A percentile compares a stretch with the other conserved stretches of the same genome.
These are phyloP conservation scores for Melanostoma scalare DNA, from an alignment of 2,888 invertebrate species.

Conservation along the genomic window DNA sequence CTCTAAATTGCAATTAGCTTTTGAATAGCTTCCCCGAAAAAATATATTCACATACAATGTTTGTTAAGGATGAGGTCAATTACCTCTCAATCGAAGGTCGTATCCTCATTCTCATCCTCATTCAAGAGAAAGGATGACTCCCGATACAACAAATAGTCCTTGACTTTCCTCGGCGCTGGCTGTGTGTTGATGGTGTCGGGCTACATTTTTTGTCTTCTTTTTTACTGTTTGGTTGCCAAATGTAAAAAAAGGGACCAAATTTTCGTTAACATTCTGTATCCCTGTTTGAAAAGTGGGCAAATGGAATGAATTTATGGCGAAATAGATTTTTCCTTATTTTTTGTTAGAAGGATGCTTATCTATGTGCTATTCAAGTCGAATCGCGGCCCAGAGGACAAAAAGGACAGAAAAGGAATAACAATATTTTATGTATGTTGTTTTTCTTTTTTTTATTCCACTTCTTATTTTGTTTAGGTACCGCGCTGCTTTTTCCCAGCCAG, in stretches of 20 bases:
- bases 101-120: constrained; percentile 16
- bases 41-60: constrained; percentile 34
- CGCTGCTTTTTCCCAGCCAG: neutral
- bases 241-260: constrained; percentile 28
- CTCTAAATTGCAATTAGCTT: constrained; percentile 57
- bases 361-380: constrained; percentile 18
- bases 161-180: constrained; percentile 24
- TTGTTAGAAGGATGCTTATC: constrained; percentile 31
- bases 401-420: constrained; percentile 61
- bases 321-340: constrained; percentile 16
- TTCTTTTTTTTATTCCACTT: constrained; percentile 21
- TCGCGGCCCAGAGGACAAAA: constrained; percentile 42
- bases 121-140: constrained; percentile 11
- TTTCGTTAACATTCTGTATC: constrained; percentile 38
- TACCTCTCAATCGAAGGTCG: constrained; percentile 67
- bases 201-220: constrained; percentile 24
- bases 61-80: constrained; percentile 60
- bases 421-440: constrained; percentile 56
- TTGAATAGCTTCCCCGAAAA: neutral
- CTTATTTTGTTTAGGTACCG: constrained; percentile 15
- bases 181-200: constrained; percentile 17
- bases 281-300: constrained; percentile 54
- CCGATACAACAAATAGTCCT: constrained; percentile 17
- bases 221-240: constrained; percentile 37
- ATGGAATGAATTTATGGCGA: constrained; percentile 56